Evolutionary conservation across 2,797 vertebrate genomes (phyloP), one percentile per base, ranked within the genome.

Genomic region (Argyrosomus regius): DNA sequence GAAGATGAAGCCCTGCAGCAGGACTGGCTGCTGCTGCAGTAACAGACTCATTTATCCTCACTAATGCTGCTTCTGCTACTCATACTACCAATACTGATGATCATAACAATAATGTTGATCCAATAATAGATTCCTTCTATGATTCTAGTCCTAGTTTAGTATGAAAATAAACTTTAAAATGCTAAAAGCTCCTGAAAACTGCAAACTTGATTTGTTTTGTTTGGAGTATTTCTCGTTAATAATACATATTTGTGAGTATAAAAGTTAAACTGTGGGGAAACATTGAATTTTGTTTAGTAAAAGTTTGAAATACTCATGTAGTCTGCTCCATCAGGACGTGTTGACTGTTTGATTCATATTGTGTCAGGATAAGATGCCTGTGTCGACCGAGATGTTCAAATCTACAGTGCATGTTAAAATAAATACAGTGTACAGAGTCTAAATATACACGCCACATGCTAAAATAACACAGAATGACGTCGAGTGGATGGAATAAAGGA

Each of bases 1-100:
- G 77, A 77, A 58, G 78, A 72, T 48, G 76, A 74, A 78, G 45
- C 58, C 70, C 53, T 62, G 87, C 73, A 77, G 80, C 58, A 75
- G 76, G 72, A 56, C 22, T 6, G 53, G n/a, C 43, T 35, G 54
- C 22, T 75, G 60, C 73, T 71, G 58, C 77, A 72, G 63, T 4
- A 2, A 49, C 48, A 41, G 0, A 69, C 39, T 49, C 5, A 26
- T 24, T 43, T 2, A 68, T 53, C n/a, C 53, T 4, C 56, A 4
- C 4, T 20, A 17, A 50, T 9, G 4, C 43, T 46, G 26, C 7
- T 9, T 10, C 10, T 20, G 11, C 5, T 3, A 20, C 9, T 31
- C 35, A n/a, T 39, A 4, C 0, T n/a, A 1, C 39, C 6, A 2
- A 5, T 22, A 43, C 5, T 4, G 2, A 11, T 60, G 3, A 46